Percentiles rank a stretch among this genome's conserved stretches.
These are phyloP conservation scores for Thyatira batis DNA, from an alignment of 2,888 invertebrate species.

Conservation along the genomic window DNA sequence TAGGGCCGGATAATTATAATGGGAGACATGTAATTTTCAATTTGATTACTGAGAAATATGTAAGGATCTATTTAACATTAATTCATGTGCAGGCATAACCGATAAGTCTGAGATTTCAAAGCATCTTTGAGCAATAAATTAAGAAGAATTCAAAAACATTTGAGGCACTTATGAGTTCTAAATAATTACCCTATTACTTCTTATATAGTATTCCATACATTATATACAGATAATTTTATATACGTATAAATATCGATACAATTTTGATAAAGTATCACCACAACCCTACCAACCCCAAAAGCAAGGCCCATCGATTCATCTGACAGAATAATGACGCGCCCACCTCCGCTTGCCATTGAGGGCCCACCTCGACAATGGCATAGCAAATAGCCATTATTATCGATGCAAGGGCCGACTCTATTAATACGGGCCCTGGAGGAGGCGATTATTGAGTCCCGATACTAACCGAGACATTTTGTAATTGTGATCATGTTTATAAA, in stretches of 20 bases:
- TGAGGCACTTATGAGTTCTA: too few relatives aligned
- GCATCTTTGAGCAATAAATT: too few relatives aligned
- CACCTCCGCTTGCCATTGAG: slow-evolving; percentile 70
- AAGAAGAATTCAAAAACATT: too few relatives aligned
- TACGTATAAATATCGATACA: slow-evolving; percentile 14
- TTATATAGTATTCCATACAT: too few relatives aligned
- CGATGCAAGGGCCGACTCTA: slow-evolving; percentile 54
- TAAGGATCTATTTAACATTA: too few relatives aligned
- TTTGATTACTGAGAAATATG: too few relatives aligned
- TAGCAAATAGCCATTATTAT: slow-evolving; percentile 77
- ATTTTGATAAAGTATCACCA: slow-evolving; percentile 4
- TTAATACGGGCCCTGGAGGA: slow-evolving; percentile 59
- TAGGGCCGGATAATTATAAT: too few relatives aligned
- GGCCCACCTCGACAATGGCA: slow-evolving; percentile 72
- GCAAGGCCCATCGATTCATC: slow-evolving; percentile 46
- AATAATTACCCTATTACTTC: too few relatives aligned
- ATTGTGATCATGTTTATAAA: neutral
- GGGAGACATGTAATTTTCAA: too few relatives aligned
- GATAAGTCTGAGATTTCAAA: too few relatives aligned
- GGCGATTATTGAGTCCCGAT: slow-evolving; percentile 19
- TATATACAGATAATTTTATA: too few relatives aligned
- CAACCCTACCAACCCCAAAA: slow-evolving; percentile 50
- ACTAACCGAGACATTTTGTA: neutral
- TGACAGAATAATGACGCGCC: slow-evolving; percentile 71
- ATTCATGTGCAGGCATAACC: too few relatives aligned